Evolutionary conservation across 2,113 vertebrate genomes (phyloP).

Genomic region (Conger conger): DNA sequence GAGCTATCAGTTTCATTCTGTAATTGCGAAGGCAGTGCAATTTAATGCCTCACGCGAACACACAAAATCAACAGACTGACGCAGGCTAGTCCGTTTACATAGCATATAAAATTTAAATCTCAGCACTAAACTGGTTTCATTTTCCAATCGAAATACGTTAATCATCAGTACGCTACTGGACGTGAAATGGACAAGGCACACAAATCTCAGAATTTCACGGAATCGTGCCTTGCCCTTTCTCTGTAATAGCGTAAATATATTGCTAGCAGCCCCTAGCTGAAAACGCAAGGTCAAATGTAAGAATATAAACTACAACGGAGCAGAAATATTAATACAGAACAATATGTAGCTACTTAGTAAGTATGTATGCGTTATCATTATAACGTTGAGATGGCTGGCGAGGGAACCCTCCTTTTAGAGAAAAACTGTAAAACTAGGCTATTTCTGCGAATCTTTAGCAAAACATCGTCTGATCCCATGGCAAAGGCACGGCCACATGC

Average conservation of each 20-base stretch:
- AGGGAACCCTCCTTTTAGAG: neutral
- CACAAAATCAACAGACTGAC: neutral
- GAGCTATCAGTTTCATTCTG: neutral
- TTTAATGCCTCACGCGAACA: neutral
- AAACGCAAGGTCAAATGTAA: constrained; percentile 18
- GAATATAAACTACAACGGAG: neutral
- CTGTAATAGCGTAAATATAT: neutral
- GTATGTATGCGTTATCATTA: neutral
- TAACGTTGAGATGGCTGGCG: neutral
- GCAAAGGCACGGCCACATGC: neutral
- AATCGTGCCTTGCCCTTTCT: neutral
- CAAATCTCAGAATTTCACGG: neutral
- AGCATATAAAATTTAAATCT: neutral
- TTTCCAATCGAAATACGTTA: no score
- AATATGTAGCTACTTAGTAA: neutral
- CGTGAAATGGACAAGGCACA: neutral
- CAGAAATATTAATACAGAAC: neutral
- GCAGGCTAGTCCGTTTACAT: neutral
- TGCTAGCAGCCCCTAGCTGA: neutral
- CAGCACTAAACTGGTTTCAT: no score
- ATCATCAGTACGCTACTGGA: neutral
- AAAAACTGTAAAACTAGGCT: neutral
- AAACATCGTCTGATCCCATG: neutral
- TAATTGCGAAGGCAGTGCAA: neutral
- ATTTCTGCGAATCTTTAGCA: neutral